Conservation (phyloP, 2,888 invertebrate genomes). For the Galeopsomyia nigrocyanea region DNA sequence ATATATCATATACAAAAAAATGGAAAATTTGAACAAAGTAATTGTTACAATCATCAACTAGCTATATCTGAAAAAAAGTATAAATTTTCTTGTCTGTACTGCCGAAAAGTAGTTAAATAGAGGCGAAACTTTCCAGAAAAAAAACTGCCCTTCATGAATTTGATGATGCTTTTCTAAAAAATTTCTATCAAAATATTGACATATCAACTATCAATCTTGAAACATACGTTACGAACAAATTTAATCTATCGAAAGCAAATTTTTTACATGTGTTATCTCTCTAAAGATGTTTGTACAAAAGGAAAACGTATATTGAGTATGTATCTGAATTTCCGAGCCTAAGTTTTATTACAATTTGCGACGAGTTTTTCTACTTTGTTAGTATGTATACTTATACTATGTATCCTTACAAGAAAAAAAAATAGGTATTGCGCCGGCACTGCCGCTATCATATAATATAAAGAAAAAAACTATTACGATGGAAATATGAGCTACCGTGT, state of each 20-base stretch:
- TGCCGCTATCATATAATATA: slow-evolving; percentile 28
- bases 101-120: slow-evolving; percentile 10
- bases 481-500: slow-evolving; percentile 43
- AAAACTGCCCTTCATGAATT: slow-evolving; percentile 19
- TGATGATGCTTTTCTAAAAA: background rate
- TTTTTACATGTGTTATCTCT: too few relatives aligned
- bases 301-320: background rate
- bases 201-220: too few relatives aligned
- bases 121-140: background rate
- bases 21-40: background rate
- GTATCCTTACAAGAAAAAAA: too few relatives aligned
- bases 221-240: too few relatives aligned
- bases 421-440: slow-evolving; percentile 27
- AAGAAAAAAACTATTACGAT: slow-evolving; percentile 20
- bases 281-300: background rate
- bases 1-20: slow-evolving; percentile 16
- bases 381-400: slow-evolving; percentile 23
- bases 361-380: slow-evolving; percentile 33
- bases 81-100: slow-evolving; percentile 26
- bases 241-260: too few relatives aligned
- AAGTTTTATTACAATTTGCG: slow-evolving; percentile 13
- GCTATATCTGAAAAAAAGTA: slow-evolving; percentile 24
- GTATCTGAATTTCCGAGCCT: slow-evolving; percentile 9
- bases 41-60: slow-evolving; percentile 25
- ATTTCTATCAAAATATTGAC: too few relatives aligned